Evolutionary conservation across 2,888 invertebrate species (phyloP).

Genomic region (Tetanocera ferruginea): DNA sequence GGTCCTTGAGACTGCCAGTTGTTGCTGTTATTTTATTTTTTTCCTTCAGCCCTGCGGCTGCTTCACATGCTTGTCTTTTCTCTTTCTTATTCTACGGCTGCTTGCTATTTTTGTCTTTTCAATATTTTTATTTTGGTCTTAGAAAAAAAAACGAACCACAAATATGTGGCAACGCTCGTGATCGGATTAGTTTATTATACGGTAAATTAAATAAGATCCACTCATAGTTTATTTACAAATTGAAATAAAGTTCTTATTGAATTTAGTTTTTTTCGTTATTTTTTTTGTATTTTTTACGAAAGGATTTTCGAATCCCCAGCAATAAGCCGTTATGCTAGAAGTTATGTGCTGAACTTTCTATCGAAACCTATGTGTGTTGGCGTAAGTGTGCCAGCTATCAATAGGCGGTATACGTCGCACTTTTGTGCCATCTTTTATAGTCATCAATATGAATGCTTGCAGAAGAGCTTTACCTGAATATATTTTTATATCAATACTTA

Average conservation of each 20-base stretch:
- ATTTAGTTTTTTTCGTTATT: slow-evolving; percentile 24
- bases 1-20: background rate
- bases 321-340: too few species aligned
- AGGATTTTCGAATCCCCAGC: background rate
- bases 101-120: background rate
- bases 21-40: background rate
- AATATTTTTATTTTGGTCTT: background rate
- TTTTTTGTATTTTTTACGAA: background rate
- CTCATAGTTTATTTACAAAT: slow-evolving; percentile 33
- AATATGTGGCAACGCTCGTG: slow-evolving; percentile 43
- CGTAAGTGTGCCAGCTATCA: background rate
- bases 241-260: slow-evolving; percentile 37
- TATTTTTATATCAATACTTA: background rate
- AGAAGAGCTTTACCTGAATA: background rate
- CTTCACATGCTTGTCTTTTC: background rate
- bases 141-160: slow-evolving; percentile 16
- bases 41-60: background rate
- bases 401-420: background rate
- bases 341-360: slow-evolving; percentile 5
- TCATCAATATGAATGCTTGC: background rate
- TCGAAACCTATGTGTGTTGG: background rate
- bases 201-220: slow-evolving; percentile 9
- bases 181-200: slow-evolving; percentile 47
- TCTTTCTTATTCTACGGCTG: background rate
- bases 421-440: too few species aligned